Evolutionary conservation across 2,888 invertebrate genomes (phyloP).

Genomic region (Elysia crispata): DNA sequence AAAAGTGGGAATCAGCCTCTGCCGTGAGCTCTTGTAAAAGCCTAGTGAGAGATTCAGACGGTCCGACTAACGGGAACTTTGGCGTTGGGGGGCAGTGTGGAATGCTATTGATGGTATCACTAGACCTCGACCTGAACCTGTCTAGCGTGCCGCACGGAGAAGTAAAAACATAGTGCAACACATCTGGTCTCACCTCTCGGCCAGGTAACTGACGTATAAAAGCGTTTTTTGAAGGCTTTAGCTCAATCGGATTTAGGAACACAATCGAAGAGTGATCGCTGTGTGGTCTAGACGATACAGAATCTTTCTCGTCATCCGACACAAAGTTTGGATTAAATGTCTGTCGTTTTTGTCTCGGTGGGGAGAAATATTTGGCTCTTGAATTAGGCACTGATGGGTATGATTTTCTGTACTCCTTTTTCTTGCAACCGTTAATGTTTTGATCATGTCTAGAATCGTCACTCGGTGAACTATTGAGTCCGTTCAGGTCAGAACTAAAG

Average conservation of each 20-base stretch:
- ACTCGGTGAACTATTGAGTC: slow-evolving; percentile 17
- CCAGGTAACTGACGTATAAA: slow-evolving; percentile 64
- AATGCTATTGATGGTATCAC: slow-evolving; percentile 68
- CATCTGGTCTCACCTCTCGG: slow-evolving; percentile 54
- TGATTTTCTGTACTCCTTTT: slow-evolving; percentile 35
- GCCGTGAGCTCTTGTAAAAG: slow-evolving; percentile 65
- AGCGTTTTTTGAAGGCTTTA: slow-evolving; percentile 65
- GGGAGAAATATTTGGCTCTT: slow-evolving; percentile 39
- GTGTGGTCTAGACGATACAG: slow-evolving; percentile 64
- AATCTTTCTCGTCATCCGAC: slow-evolving; percentile 69
- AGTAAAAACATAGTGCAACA: slow-evolving; percentile 52
- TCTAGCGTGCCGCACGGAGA: slow-evolving; percentile 57
- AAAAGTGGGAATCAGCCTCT: slow-evolving; percentile 41
- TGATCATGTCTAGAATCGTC: not conserved
- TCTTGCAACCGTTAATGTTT: not conserved
- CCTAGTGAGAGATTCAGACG: slow-evolving; percentile 66
- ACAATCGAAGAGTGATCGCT: slow-evolving; percentile 72
- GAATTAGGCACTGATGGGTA: slow-evolving; percentile 42
- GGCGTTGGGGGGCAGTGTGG: slow-evolving; percentile 68
- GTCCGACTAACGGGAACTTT: slow-evolving; percentile 65
- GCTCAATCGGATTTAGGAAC: slow-evolving; percentile 68
- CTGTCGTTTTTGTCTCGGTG: slow-evolving; percentile 37
- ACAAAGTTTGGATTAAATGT: slow-evolving; percentile 36
- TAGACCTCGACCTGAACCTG: slow-evolving; percentile 65
- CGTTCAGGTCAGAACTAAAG: slow-evolving; percentile 14